Evolutionary conservation across 2,113 vertebrate species (phyloP).

Genomic region (Trogon melanurus): DNA sequence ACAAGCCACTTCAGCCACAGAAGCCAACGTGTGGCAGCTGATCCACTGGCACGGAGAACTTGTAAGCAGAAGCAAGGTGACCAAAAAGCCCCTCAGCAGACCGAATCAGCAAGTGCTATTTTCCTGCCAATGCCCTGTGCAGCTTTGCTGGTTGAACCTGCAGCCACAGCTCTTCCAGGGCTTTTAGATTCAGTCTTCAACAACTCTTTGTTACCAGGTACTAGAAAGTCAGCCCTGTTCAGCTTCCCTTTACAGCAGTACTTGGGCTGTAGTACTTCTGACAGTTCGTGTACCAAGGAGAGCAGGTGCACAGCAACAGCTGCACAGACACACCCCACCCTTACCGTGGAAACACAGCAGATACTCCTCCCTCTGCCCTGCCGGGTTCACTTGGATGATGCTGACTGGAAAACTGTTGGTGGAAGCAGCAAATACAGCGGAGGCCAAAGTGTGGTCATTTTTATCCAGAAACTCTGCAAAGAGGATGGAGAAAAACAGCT

Average conservation of each 20-base stretch:
- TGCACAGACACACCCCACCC: background rate
- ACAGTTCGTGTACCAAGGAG: background rate
- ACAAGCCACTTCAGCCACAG: background rate
- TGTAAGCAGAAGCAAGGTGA: background rate
- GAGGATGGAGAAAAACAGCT: background rate
- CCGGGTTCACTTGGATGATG: constrained; percentile 92
- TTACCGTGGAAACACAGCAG: constrained; percentile 97
- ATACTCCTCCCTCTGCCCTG: constrained; percentile 94
- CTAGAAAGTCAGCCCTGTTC: background rate
- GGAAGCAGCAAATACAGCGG: constrained; percentile 91
- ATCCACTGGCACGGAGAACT: background rate
- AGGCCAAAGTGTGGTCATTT: constrained; percentile 92
- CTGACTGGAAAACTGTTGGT: constrained; percentile 95
- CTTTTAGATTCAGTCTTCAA: background rate
- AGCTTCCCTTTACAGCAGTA: background rate
- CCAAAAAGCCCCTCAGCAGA: background rate
- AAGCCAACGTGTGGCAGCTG: fast-evolving
- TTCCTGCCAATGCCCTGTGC: background rate
- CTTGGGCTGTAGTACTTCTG: background rate
- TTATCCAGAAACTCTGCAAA: constrained; percentile 95
- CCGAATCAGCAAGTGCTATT: background rate
- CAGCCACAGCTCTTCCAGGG: background rate
- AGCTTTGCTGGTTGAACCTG: background rate
- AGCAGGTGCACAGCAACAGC: background rate
- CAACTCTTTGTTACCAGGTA: background rate